These are phyloP conservation scores for Amphipoea lucens DNA, from an alignment of 2,888 invertebrate species.

Conservation along the genomic window DNA sequence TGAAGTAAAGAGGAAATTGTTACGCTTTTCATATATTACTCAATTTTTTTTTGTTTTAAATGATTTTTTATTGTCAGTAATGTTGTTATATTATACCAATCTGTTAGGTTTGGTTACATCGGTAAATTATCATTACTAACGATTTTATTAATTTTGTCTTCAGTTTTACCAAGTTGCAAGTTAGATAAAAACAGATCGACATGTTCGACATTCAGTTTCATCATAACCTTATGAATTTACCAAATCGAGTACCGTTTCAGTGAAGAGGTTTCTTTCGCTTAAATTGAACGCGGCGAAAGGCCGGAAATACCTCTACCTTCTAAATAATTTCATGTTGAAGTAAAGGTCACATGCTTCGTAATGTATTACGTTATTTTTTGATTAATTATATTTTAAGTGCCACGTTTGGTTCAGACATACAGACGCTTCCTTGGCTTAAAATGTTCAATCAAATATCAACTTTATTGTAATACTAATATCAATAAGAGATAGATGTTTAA, in stretches of 20 bases:
- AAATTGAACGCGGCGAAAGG: not conserved
- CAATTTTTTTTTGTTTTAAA: not conserved
- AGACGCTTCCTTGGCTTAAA: conserved; percentile 14
- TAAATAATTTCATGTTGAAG: conserved; percentile 8
- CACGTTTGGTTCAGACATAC: conserved; percentile 14
- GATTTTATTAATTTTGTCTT: not conserved
- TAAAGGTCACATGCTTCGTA: conserved; percentile 25
- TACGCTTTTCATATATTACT: conserved; percentile 11
- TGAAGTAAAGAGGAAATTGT: not conserved
- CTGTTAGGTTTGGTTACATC: not conserved
- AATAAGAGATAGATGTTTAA: conserved; percentile 13
- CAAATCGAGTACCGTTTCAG: not conserved
- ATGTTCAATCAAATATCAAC: conserved; percentile 17
- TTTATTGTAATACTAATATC: not conserved
- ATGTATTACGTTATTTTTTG: not conserved
- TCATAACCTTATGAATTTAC: not conserved
- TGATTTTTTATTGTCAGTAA: not conserved
- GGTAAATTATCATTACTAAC: not conserved
- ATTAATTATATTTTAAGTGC: conserved; percentile 26
- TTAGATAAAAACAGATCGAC: not conserved
- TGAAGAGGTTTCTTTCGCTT: not conserved
- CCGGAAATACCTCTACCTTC: not conserved
- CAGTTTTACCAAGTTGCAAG: not conserved
- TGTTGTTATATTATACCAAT: not conserved
- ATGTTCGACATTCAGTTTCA: not conserved